Evolutionary conservation across 1,140 invertebrate genomes (phyloP).

Genomic region (Drosophila suzukii): DNA sequence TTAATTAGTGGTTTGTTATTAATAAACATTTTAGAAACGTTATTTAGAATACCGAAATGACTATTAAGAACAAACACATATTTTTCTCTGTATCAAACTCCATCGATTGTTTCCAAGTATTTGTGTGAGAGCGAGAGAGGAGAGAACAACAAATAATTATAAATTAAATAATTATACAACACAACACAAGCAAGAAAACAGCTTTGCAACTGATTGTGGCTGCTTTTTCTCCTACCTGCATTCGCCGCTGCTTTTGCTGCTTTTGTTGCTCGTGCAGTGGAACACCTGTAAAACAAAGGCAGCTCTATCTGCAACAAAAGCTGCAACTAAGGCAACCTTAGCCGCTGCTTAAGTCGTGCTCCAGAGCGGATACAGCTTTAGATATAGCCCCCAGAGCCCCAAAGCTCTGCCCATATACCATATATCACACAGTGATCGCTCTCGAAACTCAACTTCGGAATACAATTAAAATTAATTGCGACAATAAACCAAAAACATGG

Average conservation of each 20-base stretch:
- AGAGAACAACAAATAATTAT: conserved; percentile 62
- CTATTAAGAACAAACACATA: neutral
- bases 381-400: conserved; percentile 11
- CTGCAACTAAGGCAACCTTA: conserved; percentile 22
- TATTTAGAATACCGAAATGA: neutral
- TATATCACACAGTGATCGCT: conserved; percentile 11
- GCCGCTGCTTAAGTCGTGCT: conserved; percentile 52
- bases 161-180: conserved; percentile 83
- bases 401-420: conserved; percentile 28
- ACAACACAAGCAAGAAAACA: conserved; percentile 74
- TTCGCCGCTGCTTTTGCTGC: conserved; percentile 26
- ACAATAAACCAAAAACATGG: conserved; percentile 8
- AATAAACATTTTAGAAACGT: too few relatives aligned
- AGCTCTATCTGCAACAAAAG: conserved; percentile 57
- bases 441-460: conserved; percentile 18
- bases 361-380: conserved; percentile 59
- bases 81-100: conserved; percentile 24
- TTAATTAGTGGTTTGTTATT: too few relatives aligned
- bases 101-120: conserved; percentile 12
- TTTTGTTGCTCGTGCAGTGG: conserved; percentile 69
- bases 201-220: conserved; percentile 70
- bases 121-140: conserved; percentile 19
- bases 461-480: conserved; percentile 36
- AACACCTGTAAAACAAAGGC: conserved; percentile 81
- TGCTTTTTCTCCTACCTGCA: conserved; percentile 30